phyloP scores from a whole-genome alignment of 2,113 vertebrate genomes.

The Notothenia rossii region DNA sequence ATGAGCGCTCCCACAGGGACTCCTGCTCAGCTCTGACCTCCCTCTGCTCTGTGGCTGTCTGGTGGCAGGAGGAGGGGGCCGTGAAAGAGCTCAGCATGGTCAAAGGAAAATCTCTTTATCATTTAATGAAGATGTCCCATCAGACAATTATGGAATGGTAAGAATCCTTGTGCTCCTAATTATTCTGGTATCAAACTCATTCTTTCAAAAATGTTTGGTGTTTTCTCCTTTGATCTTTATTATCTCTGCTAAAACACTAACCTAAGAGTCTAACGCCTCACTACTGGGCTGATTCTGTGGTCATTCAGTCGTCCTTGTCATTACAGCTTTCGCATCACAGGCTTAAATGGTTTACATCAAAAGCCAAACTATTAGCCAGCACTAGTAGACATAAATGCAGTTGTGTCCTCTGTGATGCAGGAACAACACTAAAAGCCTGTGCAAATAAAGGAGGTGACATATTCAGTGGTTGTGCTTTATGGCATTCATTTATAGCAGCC shows the following conservation, averaged over 20 bases:
- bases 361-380: slow-evolving; percentile 2
- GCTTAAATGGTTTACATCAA: slow-evolving; percentile 9
- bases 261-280: not conserved
- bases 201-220: not conserved
- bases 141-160: not conserved
- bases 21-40: slow-evolving; percentile 69
- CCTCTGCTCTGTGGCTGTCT: slow-evolving; percentile 45
- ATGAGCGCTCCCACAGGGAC: slow-evolving; percentile 61
- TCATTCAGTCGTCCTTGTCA: not conserved
- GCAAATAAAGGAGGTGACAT: slow-evolving; percentile 47
- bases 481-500: slow-evolving; percentile 42
- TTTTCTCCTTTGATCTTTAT: not conserved
- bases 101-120: slow-evolving; percentile 17
- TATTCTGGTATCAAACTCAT: not conserved
- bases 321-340: not conserved
- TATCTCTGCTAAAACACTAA: not conserved
- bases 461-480: slow-evolving; percentile 57
- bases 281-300: not conserved
- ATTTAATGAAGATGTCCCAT: slow-evolving; percentile 20
- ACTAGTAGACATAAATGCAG: slow-evolving; percentile 37
- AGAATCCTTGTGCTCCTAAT: too few species aligned
- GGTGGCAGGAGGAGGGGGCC: not conserved
- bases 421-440: slow-evolving; percentile 57
- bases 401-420: slow-evolving; percentile 48
- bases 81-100: slow-evolving; percentile 14